Evolutionary conservation across 64 coral and sea anemone genomes (phyloP).

Genomic region (Actinia tenebrosa): DNA sequence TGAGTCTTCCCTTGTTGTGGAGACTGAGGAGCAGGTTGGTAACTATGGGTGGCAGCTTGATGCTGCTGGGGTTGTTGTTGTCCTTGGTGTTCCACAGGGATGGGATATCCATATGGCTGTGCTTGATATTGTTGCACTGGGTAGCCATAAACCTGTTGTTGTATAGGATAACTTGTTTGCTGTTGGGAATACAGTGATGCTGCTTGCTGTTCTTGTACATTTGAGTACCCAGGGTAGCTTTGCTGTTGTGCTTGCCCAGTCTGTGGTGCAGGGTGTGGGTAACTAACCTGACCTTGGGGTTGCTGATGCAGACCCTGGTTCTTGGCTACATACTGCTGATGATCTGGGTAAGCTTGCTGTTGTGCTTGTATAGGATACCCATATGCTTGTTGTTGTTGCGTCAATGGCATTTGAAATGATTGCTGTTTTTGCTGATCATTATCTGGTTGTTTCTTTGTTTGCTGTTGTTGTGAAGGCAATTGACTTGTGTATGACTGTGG

Average conservation of each 20-base stretch:
- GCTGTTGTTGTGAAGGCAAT: background rate
- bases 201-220: conserved; percentile 17
- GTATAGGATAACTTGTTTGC: conserved; percentile 29
- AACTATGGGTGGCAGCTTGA: conserved; percentile 8
- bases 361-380: conserved; percentile 6
- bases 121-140: conserved; percentile 21
- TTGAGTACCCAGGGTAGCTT: conserved; percentile 7
- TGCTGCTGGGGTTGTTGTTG: conserved; percentile 37
- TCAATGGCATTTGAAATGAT: background rate
- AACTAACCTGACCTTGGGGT: background rate
- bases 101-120: conserved; percentile 34
- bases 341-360: conserved; percentile 4
- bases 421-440: background rate
- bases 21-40: conserved; percentile 9
- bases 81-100: conserved; percentile 33
- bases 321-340: conserved; percentile 11
- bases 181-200: conserved; percentile 35
- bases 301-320: conserved; percentile 15
- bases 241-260: conserved; percentile 10
- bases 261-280: background rate
- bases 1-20: conserved; percentile 28
- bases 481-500: background rate
- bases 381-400: conserved; percentile 31
- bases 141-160: conserved; percentile 33
- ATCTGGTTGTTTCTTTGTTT: background rate